Percentiles rank a stretch among this genome's conserved stretches.
phyloP scores from a whole-genome alignment of 2,797 vertebrate species.

The Sardinella longiceps region DNA sequence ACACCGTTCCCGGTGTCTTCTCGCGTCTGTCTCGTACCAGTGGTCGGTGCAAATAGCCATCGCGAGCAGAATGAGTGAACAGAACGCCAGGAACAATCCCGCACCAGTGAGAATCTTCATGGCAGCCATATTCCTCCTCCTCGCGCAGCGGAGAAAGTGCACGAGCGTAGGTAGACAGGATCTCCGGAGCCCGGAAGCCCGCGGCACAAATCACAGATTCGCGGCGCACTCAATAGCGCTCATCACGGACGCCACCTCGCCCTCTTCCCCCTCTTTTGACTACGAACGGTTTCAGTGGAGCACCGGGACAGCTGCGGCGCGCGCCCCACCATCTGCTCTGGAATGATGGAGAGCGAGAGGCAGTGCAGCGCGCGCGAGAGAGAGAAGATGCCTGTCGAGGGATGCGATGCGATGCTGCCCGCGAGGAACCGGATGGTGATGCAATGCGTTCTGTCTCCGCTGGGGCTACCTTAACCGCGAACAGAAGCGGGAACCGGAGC shows the following conservation, averaged over 20 bases:
- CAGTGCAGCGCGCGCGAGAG: background rate
- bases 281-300: conserved; percentile 68
- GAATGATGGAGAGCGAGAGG: conserved; percentile 25
- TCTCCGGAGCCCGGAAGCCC: conserved; percentile 67
- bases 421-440: conserved; percentile 46
- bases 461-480: conserved; percentile 64
- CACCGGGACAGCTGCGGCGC: conserved; percentile 65
- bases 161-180: conserved; percentile 66
- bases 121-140: conserved; percentile 89
- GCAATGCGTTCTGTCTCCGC: conserved; percentile 66
- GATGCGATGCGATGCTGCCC: background rate
- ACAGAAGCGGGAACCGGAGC: background rate
- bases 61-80: conserved; percentile 83
- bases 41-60: conserved; percentile 92
- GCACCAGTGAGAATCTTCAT: conserved; percentile 89
- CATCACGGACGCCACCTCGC: conserved; percentile 64
- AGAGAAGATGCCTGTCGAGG: conserved; percentile 31
- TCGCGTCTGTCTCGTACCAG: conserved; percentile 92
- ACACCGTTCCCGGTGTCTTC: conserved; percentile 87
- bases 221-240: conserved; percentile 57
- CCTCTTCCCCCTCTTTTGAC: conserved; percentile 55
- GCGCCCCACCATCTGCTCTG: conserved; percentile 79
- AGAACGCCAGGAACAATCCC: conserved; percentile 86
- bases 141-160: conserved; percentile 69
- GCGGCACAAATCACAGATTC: conserved; percentile 68